phyloP scores from a whole-genome alignment of 2,888 invertebrate genomes.

The Himalopsyche kuldschensis region DNA sequence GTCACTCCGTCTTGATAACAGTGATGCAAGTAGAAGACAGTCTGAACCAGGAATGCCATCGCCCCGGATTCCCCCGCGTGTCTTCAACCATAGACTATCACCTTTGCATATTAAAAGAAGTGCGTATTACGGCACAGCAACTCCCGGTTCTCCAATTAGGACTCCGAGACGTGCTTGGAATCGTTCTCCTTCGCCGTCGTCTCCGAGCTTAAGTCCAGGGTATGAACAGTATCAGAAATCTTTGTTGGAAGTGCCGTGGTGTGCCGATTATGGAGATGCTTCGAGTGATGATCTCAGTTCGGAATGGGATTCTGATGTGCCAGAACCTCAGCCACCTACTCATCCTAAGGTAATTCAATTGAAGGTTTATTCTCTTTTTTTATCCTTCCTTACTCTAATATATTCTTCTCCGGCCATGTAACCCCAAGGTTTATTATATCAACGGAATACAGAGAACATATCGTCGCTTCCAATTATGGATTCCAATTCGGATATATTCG shows the following conservation, averaged over 20 bases:
- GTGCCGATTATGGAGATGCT: conserved; percentile 83
- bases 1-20: conserved; percentile 16
- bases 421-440: no score
- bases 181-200: conserved; percentile 57
- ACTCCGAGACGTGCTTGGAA: conserved; percentile 46
- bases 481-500: no score
- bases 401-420: no score
- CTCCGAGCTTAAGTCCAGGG: conserved; percentile 61
- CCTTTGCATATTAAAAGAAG: conserved; percentile 43
- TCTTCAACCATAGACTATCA: conserved; percentile 50
- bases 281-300: conserved; percentile 89
- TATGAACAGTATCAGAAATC: conserved; percentile 82
- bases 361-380: no score
- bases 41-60: conserved; percentile 26
- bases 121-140: conserved; percentile 45
- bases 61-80: not conserved
- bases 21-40: conserved; percentile 22
- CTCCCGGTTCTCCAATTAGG: conserved; percentile 17
- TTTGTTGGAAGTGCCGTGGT: conserved; percentile 74
- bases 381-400: no score
- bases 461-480: no score
- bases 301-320: conserved; percentile 87
- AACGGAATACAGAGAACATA: no score
- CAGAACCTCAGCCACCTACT: conserved; percentile 57
- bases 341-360: conserved; percentile 34